Evolutionary conservation across 2,797 vertebrate species (phyloP).

Genomic region (Amblyraja radiata): DNA sequence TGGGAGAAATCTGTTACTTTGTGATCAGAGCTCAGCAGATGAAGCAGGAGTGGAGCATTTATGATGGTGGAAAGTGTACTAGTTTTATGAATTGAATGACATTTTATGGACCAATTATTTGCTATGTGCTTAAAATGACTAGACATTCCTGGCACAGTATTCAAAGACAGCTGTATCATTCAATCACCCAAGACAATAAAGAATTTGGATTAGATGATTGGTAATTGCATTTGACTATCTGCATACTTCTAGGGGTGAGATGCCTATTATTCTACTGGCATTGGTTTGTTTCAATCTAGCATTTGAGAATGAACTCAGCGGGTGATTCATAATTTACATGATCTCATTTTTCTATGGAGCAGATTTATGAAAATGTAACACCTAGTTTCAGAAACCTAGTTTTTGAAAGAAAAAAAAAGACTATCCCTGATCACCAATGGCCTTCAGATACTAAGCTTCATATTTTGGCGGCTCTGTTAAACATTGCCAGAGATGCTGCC

Average conservation of each 20-base stretch:
- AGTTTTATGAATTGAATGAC: neutral
- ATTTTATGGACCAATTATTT: neutral
- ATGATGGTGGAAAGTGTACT: neutral
- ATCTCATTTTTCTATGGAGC: neutral
- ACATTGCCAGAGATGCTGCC: neutral
- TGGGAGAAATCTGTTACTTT: no score
- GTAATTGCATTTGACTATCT: neutral
- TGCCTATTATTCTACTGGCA: no score
- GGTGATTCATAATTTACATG: neutral
- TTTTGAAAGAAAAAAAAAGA: neutral
- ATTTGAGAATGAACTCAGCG: neutral
- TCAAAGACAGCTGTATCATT: no score
- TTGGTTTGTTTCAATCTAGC: neutral
- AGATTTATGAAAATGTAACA: slow-evolving; percentile 7
- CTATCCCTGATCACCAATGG: no score
- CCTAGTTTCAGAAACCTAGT: neutral
- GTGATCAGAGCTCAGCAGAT: neutral
- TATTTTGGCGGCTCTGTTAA: neutral
- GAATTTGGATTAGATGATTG: neutral
- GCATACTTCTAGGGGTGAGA: neutral
- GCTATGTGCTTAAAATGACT: neutral
- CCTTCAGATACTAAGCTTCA: neutral
- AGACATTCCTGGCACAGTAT: no score
- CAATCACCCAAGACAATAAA: neutral
- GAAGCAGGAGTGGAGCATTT: neutral